These are phyloP conservation scores for Neoitamus cyanurus DNA, from an alignment of 2,888 invertebrate species.

Conservation along the genomic window DNA sequence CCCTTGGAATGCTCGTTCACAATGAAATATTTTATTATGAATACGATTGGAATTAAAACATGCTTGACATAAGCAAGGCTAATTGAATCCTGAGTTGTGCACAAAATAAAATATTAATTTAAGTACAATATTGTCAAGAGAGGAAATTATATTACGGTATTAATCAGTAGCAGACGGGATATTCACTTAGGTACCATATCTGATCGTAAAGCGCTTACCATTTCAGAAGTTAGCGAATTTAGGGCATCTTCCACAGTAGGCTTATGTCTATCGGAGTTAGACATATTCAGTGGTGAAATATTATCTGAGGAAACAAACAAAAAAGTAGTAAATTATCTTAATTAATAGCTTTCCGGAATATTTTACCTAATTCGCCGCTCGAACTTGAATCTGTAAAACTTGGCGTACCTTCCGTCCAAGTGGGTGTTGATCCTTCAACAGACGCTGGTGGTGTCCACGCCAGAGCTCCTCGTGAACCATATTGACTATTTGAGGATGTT, in stretches of 20 bases:
- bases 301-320: slow-evolving; percentile 66
- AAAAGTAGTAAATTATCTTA: slow-evolving; percentile 42
- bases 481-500: slow-evolving; percentile 67
- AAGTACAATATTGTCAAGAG: slow-evolving; percentile 22
- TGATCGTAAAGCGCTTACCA: slow-evolving; percentile 71
- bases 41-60: not conserved
- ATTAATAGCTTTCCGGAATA: not conserved
- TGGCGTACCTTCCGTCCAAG: slow-evolving; percentile 98
- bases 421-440: slow-evolving; percentile 92
- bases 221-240: slow-evolving; percentile 85
- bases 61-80: slow-evolving; percentile 30
- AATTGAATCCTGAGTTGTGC: not conserved
- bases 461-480: slow-evolving; percentile 68
- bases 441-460: slow-evolving; percentile 87
- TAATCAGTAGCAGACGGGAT: slow-evolving; percentile 5
- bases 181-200: slow-evolving; percentile 16
- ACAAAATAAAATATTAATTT: slow-evolving; percentile 10
- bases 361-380: slow-evolving; percentile 81
- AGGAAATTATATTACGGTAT: not conserved
- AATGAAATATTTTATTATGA: not conserved
- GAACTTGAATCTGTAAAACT: slow-evolving; percentile 97
- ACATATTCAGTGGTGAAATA: slow-evolving; percentile 69
- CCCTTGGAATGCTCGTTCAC: not conserved
- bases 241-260: slow-evolving; percentile 78
- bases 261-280: slow-evolving; percentile 67